phyloP scores from a whole-genome alignment of 2,113 vertebrate species.

The Burhinus bistriatus region DNA sequence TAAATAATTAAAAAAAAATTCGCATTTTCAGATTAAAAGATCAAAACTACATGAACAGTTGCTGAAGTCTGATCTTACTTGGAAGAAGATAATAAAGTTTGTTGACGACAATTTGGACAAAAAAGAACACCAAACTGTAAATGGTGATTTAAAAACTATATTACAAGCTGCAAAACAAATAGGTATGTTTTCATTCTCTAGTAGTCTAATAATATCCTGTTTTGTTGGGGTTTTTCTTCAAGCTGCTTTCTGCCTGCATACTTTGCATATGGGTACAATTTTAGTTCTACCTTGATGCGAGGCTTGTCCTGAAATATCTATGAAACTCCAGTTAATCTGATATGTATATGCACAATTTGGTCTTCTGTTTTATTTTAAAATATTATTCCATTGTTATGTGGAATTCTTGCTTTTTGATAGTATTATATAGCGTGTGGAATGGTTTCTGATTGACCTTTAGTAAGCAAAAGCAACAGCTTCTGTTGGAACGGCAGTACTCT shows the following conservation, averaged over 20 bases:
- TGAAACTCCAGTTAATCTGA: background rate
- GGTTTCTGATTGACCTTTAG: background rate
- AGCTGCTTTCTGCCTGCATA: background rate
- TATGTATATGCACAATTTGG: background rate
- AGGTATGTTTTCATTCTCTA: slow-evolving; percentile 75
- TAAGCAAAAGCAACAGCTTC: background rate
- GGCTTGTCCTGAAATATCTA: background rate
- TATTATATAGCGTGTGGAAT: background rate
- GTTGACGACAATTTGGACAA: slow-evolving; percentile 85
- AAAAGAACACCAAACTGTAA: slow-evolving; percentile 77
- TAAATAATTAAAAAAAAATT: background rate
- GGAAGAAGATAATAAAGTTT: slow-evolving; percentile 90
- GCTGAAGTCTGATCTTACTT: slow-evolving; percentile 84
- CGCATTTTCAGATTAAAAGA: slow-evolving; percentile 83
- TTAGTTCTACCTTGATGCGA: background rate
- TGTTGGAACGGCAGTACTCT: background rate
- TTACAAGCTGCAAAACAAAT: slow-evolving; percentile 91
- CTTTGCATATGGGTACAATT: background rate
- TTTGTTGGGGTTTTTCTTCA: background rate
- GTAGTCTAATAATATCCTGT: background rate
- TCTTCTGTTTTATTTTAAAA: background rate
- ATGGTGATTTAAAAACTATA: slow-evolving; percentile 85
- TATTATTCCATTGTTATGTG: background rate
- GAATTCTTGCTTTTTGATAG: background rate
- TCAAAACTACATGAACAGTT: slow-evolving; percentile 83